Evolutionary conservation across 2,797 vertebrate genomes (phyloP).

Genomic region (Sphenopsis melanotis): DNA sequence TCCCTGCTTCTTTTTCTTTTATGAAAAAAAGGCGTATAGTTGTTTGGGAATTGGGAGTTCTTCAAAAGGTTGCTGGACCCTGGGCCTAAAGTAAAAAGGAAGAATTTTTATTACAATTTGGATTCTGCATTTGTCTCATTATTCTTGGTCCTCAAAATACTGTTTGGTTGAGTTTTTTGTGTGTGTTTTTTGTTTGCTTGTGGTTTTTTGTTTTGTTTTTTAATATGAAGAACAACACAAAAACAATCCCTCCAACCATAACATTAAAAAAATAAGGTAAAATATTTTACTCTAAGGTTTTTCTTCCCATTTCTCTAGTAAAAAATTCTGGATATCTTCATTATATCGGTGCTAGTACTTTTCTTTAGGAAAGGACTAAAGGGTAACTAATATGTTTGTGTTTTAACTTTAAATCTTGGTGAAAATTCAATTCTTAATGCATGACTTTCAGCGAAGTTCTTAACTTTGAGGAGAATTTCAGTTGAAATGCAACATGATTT

Average conservation of each 20-base stretch:
- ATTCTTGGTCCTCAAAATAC: not conserved
- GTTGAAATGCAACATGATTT: not conserved
- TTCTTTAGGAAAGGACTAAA: not conserved
- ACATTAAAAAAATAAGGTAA: not conserved
- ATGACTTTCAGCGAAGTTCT: not conserved
- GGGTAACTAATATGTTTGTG: not conserved
- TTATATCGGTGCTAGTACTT: not conserved
- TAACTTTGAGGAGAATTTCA: not conserved
- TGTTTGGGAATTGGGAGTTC: not conserved
- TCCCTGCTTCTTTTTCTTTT: too few species aligned
- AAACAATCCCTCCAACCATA: not conserved
- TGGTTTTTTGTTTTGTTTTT: not conserved
- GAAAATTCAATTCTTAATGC: not conserved
- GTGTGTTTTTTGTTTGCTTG: not conserved
- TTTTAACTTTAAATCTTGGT: not conserved
- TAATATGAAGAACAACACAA: not conserved
- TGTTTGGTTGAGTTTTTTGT: not conserved
- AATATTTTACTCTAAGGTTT: not conserved
- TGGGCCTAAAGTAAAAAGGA: not conserved
- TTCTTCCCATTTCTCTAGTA: not conserved
- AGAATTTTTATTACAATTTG: not conserved
- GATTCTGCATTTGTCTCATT: not conserved
- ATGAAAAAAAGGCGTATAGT: not conserved
- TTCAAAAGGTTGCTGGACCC: not conserved
- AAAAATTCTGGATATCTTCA: not conserved